A percentile compares a stretch with the other conserved stretches of the same genome.
Evolutionary conservation across 2,888 invertebrate genomes (phyloP).

Genomic region (Polydrusus cervinus): DNA sequence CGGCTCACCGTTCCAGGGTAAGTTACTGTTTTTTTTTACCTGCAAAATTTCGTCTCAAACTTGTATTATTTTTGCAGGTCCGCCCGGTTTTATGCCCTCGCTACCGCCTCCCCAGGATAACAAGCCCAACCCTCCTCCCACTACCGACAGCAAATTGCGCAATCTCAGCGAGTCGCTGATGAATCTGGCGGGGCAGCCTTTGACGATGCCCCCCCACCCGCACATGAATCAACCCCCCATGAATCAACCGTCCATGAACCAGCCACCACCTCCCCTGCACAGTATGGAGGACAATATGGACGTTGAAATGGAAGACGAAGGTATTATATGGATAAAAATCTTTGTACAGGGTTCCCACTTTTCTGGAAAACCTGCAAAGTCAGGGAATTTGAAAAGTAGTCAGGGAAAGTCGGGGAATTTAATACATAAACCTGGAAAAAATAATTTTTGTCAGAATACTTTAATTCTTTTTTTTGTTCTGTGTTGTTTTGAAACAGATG

Average conservation of each 20-base stretch:
- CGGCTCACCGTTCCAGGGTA: conserved; percentile 68
- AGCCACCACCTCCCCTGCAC: conserved; percentile 67
- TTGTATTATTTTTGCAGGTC: conserved; percentile 43
- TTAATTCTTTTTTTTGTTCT: too few relatives aligned
- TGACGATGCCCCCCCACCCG: conserved; percentile 44
- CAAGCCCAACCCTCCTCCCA: conserved; percentile 55
- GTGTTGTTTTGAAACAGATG: too few relatives aligned
- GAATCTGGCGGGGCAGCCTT: conserved; percentile 61
- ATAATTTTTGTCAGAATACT: too few relatives aligned
- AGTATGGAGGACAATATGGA: conserved; percentile 85
- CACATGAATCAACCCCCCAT: conserved; percentile 33
- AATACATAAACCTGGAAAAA: too few relatives aligned
- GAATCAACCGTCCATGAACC: conserved; percentile 61
- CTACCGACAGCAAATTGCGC: conserved; percentile 59
- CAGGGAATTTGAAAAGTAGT: too few relatives aligned
- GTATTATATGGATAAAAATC: conserved; percentile 53
- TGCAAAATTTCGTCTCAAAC: too few relatives aligned
- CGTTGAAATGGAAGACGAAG: conserved; percentile 81
- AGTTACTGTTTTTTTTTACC: conserved; percentile 1
- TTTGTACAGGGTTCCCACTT: too few relatives aligned
- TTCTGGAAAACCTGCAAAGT: too few relatives aligned
- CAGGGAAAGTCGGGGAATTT: too few relatives aligned
- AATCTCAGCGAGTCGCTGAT: conserved; percentile 65
- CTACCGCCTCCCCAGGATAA: conserved; percentile 59
- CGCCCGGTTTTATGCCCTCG: conserved; percentile 63